A percentile compares a stretch with the other conserved stretches of the same genome.
These are phyloP conservation scores for Dendronephthya gigantea DNA, from an alignment of 64 coral and sea anemone genomes.

Conservation along the genomic window DNA sequence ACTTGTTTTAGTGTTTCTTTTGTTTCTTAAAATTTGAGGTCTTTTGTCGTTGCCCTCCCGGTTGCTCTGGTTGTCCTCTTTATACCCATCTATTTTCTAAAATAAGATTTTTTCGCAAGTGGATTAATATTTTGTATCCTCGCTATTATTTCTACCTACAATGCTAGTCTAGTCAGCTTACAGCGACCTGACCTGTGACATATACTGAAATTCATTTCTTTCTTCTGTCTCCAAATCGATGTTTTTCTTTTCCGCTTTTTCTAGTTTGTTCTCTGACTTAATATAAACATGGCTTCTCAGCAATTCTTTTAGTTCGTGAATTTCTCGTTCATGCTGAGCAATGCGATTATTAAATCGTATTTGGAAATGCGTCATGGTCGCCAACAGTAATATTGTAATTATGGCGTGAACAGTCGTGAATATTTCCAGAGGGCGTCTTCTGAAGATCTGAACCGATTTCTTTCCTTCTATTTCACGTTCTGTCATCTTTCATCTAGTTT, in stretches of 20 bases:
- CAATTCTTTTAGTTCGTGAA: not conserved
- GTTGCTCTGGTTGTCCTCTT: not conserved
- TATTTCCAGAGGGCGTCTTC: not conserved
- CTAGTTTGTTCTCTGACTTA: not conserved
- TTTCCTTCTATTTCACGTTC: not conserved
- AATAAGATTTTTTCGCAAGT: no score
- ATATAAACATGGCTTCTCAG: not conserved
- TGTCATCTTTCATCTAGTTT: not conserved
- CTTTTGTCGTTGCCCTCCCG: not conserved
- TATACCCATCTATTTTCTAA: not conserved
- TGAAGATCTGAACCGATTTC: not conserved
- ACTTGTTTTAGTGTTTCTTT: not conserved
- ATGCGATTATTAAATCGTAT: not conserved
- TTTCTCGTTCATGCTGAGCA: not conserved
- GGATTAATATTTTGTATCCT: no score
- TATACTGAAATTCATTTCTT: not conserved
- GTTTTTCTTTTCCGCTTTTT: not conserved
- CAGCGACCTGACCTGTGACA: not conserved
- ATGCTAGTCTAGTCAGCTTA: no score
- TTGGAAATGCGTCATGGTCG: not conserved
- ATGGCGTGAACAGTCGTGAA: not conserved
- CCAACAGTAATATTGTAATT: not conserved
- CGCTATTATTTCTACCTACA: not conserved
- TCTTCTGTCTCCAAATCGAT: not conserved
- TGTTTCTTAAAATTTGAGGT: not conserved